Conservation (phyloP, 2,113 vertebrate genomes). For the Takifugu bimaculatus region DNA sequence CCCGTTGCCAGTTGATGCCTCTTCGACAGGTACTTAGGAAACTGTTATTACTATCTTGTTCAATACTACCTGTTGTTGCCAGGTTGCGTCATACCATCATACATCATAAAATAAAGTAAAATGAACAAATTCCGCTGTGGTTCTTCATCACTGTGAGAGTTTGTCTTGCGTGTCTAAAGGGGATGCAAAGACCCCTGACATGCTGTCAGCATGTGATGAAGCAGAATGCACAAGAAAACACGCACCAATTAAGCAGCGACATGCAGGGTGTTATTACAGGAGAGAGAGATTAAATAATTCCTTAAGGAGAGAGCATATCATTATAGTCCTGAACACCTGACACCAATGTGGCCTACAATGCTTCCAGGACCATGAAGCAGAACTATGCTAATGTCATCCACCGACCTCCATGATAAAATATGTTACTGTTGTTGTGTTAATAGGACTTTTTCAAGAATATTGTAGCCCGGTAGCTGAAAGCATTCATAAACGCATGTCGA, state of each 20-base stretch:
- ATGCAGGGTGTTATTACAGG: too few relatives aligned
- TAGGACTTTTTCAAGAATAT: constrained; percentile 52
- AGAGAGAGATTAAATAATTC: too few relatives aligned
- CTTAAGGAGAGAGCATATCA: background rate
- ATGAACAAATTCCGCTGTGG: background rate
- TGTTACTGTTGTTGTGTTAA: constrained; percentile 33
- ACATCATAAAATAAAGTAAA: background rate
- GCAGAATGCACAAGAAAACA: too few relatives aligned
- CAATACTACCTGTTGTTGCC: too few relatives aligned
- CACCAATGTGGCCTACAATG: background rate
- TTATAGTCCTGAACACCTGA: background rate
- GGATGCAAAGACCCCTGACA: too few relatives aligned
- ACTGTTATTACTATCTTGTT: too few relatives aligned
- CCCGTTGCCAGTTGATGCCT: too few relatives aligned
- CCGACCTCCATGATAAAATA: constrained; percentile 5
- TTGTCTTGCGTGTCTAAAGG: too few relatives aligned
- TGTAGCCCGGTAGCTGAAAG: constrained; percentile 56
- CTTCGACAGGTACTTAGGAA: too few relatives aligned
- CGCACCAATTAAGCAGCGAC: too few relatives aligned
- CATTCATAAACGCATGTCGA: constrained; percentile 48
- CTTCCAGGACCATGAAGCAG: constrained; percentile 2
- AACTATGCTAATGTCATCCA: constrained; percentile 13
- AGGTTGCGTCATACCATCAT: background rate
- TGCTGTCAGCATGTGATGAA: too few relatives aligned
- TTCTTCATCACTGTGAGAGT: too few relatives aligned